phyloP scores from a whole-genome alignment of 1,140 invertebrate genomes.

The Drosophila athabasca region DNA sequence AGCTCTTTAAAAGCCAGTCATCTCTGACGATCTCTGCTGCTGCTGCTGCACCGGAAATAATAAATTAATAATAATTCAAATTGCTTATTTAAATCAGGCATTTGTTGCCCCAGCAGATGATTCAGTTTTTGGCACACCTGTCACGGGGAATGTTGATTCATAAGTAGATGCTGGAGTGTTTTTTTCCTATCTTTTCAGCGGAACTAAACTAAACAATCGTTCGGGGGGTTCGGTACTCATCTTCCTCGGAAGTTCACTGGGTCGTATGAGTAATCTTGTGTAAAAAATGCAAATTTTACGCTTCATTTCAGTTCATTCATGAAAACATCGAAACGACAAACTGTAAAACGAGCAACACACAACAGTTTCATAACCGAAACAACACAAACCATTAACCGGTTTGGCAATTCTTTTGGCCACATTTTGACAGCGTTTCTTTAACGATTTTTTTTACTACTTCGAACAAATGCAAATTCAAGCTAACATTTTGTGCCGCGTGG shows the following conservation, averaged over 20 bases:
- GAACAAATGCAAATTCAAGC: slow-evolving; percentile 71
- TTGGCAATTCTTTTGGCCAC: slow-evolving; percentile 48
- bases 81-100: slow-evolving; percentile 44
- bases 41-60: slow-evolving; percentile 37
- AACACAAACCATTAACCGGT: slow-evolving; percentile 53
- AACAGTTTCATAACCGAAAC: slow-evolving; percentile 63
- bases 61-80: slow-evolving; percentile 52
- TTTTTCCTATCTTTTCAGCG: slow-evolving; percentile 30
- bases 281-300: slow-evolving; percentile 59
- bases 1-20: no score
- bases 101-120: slow-evolving; percentile 41
- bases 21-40: no score
- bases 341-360: slow-evolving; percentile 11
- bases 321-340: slow-evolving; percentile 23
- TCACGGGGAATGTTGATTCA: slow-evolving; percentile 59
- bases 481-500: slow-evolving; percentile 48
- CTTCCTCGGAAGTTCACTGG: slow-evolving; percentile 24
- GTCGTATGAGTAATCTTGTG: slow-evolving; percentile 69
- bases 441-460: slow-evolving; percentile 68
- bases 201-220: slow-evolving; percentile 34
- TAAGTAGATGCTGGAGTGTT: slow-evolving; percentile 23
- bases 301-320: slow-evolving; percentile 68
- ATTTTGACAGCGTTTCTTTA: slow-evolving; percentile 47
- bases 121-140: slow-evolving; percentile 58
- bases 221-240: not conserved